Evolutionary conservation across 2,113 vertebrate species (phyloP).

Genomic region (Cebidichthys violaceus): DNA sequence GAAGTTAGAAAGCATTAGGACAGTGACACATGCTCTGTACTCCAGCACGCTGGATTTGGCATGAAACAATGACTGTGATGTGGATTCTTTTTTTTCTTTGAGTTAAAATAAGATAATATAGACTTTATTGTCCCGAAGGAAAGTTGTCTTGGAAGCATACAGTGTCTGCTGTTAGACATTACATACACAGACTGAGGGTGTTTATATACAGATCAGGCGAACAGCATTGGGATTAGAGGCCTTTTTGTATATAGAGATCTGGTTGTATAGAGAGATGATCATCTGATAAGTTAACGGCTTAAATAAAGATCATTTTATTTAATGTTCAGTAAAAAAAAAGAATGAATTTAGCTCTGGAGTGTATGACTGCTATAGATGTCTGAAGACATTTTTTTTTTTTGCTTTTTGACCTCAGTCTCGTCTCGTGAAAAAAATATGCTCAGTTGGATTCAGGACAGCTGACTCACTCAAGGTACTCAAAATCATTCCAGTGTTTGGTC

Average conservation of each 20-base stretch:
- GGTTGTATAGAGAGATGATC: no score
- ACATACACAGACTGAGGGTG: no score
- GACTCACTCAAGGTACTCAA: slow-evolving; percentile 6
- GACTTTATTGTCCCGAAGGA: no score
- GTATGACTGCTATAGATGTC: not conserved
- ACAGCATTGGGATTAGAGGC: not conserved
- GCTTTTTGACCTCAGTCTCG: slow-evolving; percentile 6
- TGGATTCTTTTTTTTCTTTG: no score
- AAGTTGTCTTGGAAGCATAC: no score
- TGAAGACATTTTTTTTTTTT: not conserved
- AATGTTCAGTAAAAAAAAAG: not conserved
- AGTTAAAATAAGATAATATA: no score
- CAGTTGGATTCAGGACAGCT: slow-evolving; percentile 21
- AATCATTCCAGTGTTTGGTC: not conserved
- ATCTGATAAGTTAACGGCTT: not conserved
- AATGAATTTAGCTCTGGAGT: not conserved
- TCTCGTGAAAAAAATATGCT: slow-evolving; percentile 32
- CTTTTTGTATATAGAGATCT: no score
- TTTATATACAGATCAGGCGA: not conserved
- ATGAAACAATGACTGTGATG: no score
- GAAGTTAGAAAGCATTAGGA: not conserved
- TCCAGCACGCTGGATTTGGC: no score
- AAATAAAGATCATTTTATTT: not conserved
- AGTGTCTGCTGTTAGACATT: no score
- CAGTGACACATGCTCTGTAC: not conserved